Base-by-base conservation (phyloP, 2,888 invertebrate genomes). In the Slavum lentiscoides region DNA sequence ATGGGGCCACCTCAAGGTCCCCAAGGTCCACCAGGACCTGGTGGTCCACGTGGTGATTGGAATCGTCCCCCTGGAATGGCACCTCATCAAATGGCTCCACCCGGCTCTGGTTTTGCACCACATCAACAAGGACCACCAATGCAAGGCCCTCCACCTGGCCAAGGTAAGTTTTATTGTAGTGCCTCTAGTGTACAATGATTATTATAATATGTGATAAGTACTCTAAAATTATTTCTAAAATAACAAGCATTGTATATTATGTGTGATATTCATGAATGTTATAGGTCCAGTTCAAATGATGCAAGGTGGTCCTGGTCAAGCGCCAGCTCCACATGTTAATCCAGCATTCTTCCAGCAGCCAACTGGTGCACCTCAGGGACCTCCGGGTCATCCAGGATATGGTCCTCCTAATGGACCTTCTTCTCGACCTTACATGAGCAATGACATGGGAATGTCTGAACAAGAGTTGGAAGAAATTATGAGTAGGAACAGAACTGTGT, bases 391-490 rank as follows among this genome's bases (percentile, higher is more conserved):
- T 6, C 88, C 85, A 83, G 84, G 84, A 55, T 83, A 83, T 69
- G 83, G 83, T 23, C 84, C 84, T 84, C 86, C 74, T 69, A 68
- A 69, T 77, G 83, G 82, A 76, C 84, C 84, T 74, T 84, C 83
- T 70, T 80, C 80, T 64, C 55, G 80, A 82, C 73, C 74, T 30
- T 74, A 81, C 11, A 74, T 74, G 85, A 83, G 90, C 90, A 76
- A 91, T 92, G 80, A 80, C n/a, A 62, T 81, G 0, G 90, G 90
- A 83, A 89, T 96, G 84, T 91, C 92, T 83, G 98, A 98, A 87
- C 94, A 93, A 59, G 99, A 99, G 88, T 98, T 98, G 88, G 98
- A 99, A 87, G 99, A 99, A 87, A 95, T 97, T 81, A 97, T 99
- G 95, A 92, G 94, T 82, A 91, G 98, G 83, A 99, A 99, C 88